Conservation (phyloP, 2,888 invertebrate species). For the Deilephila porcellus region DNA sequence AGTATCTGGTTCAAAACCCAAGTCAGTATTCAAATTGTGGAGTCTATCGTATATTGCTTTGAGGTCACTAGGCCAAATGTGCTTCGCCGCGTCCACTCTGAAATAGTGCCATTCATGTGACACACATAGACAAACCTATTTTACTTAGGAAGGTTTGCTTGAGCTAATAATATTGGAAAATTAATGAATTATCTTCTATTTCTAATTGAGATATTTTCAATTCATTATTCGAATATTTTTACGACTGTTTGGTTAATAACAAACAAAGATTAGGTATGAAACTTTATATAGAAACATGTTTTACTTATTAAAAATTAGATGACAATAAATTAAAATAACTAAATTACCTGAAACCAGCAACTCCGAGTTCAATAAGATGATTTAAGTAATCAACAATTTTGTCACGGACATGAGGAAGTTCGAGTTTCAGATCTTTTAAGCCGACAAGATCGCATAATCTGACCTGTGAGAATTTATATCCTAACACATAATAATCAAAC, state of each 20-base stretch:
- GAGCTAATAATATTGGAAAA: too few relatives aligned
- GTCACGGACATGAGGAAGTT: constrained; percentile 83
- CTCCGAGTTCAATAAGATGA: constrained; percentile 85
- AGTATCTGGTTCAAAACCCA: constrained; percentile 85
- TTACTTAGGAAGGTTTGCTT: neutral
- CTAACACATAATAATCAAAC: constrained; percentile 18
- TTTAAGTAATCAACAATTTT: constrained; percentile 87
- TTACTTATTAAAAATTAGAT: neutral
- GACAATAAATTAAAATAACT: neutral
- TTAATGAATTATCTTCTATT: too few relatives aligned
- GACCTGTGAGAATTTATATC: constrained; percentile 59
- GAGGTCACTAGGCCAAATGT: constrained; percentile 91
- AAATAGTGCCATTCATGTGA: constrained; percentile 61
- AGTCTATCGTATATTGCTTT: constrained; percentile 85
- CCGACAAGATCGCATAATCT: constrained; percentile 88
- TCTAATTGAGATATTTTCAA: too few relatives aligned
- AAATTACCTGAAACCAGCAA: constrained; percentile 79
- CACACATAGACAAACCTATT: neutral
- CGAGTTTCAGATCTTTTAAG: constrained; percentile 89
- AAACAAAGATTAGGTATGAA: too few relatives aligned
- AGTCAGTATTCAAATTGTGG: constrained; percentile 83
- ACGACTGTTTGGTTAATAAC: too few relatives aligned
- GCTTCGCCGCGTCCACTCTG: constrained; percentile 90
- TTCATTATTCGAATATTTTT: too few relatives aligned
- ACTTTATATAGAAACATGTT: too few relatives aligned